Evolutionary conservation across 2,888 invertebrate species (phyloP).

Genomic region (Bimastos eiseni): DNA sequence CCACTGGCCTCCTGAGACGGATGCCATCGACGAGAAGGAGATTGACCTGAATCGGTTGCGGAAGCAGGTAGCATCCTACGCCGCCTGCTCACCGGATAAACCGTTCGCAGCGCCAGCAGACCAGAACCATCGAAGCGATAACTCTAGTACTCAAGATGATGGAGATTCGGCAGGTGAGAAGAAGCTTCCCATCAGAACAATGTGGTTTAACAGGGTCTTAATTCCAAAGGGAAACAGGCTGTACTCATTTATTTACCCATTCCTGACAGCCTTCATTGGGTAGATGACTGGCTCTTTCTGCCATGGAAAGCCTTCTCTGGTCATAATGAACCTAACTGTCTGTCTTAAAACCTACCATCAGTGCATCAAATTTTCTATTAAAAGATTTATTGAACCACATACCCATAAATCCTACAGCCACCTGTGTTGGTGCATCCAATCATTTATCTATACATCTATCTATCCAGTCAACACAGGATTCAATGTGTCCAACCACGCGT

Average conservation of each 20-base stretch:
- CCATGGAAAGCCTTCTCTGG: not conserved
- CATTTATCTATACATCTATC: too few species aligned
- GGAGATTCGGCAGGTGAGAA: not conserved
- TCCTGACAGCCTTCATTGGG: too few species aligned
- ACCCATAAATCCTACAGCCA: too few species aligned
- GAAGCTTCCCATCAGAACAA: not conserved
- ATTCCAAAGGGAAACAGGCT: too few species aligned
- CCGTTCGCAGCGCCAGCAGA: slow-evolving; percentile 8
- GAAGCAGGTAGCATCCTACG: slow-evolving; percentile 29
- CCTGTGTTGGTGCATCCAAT: too few species aligned
- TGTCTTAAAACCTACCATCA: not conserved
- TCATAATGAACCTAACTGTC: not conserved
- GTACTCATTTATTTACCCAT: too few species aligned
- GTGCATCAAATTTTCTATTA: not conserved
- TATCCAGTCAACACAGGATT: too few species aligned
- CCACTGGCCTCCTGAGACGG: slow-evolving; percentile 34
- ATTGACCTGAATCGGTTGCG: slow-evolving; percentile 34
- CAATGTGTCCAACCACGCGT: too few species aligned
- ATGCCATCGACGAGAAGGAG: slow-evolving; percentile 17
- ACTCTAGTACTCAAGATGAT: not conserved
- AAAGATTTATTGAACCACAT: too few species aligned
- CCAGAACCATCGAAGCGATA: not conserved
- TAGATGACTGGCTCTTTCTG: too few species aligned
- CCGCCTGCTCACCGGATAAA: slow-evolving; percentile 19
- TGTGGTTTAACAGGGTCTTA: not conserved